Evolutionary conservation across 1,140 invertebrate species (phyloP), one percentile per base, ranked within the genome.

Genomic region (Leptinotarsa lineolata): DNA sequence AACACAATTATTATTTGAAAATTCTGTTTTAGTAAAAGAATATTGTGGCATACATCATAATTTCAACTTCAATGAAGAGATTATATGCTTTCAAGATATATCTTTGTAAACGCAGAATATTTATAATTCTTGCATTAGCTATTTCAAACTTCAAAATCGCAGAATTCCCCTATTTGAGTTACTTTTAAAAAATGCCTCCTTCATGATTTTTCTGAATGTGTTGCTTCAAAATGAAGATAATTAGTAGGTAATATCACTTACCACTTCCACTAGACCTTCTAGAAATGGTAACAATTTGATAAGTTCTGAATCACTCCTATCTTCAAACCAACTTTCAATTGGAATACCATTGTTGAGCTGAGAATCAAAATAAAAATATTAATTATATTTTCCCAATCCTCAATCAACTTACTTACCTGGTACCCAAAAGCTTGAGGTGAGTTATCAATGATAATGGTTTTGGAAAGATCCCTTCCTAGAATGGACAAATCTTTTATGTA

Each of bases 401-500:
- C 16, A n/a, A 54, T 54, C 48, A 13, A 54, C 48, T 63, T 68
- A 81, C 81, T 83, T 86, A 94, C 92, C 87, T 95, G 83, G 86
- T 95, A 96, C 74, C 93, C 94, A 88, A 96, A 96, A 65, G 94
- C 94, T 86, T 96, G 94, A 18, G 94, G 94, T 74, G 95, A 96
- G 86, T 97, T 97, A 86, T 97, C 95, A 76, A 97, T 91, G 77
- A 97, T 97, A 74, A 97, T 91, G 67, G 95, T 96, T 85, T 94
- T 95, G 2, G 94, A 91, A 54, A 98, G 87, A 87, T 99, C 97
- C 76, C 97, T 88, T 24, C 96, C 96, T 16, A 98, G 88, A 78
- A 98, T 97, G 1, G 92, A 93, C 30, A 98, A 86, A 87, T 99
- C 97, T 83, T 99, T 98, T 68, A 99, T 96, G 83, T 98, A 98